Conservation (phyloP, 1,140 invertebrate genomes). For the Papilio aristodemus region DNA sequence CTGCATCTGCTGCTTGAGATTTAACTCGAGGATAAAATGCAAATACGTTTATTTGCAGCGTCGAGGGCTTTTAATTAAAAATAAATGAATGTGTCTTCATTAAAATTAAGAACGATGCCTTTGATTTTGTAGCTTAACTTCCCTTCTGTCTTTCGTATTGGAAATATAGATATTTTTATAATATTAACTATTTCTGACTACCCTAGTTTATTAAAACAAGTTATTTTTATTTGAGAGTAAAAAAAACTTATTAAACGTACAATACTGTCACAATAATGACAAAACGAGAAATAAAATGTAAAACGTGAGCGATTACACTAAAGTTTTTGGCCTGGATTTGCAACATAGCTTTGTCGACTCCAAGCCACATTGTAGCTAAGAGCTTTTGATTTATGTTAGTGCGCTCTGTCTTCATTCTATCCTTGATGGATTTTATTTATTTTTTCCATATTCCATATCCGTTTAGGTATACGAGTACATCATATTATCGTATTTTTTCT, state of each 20-base stretch:
- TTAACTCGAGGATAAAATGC: slow-evolving; percentile 19
- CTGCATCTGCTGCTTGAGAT: slow-evolving; percentile 1
- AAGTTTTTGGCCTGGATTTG: slow-evolving; percentile 16
- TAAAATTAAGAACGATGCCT: neutral
- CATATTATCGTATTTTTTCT: no score
- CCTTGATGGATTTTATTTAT: neutral
- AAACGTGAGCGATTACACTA: slow-evolving; percentile 1
- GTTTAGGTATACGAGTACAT: no score
- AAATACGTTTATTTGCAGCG: slow-evolving; percentile 20
- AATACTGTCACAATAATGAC: neutral
- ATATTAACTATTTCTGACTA: no score
- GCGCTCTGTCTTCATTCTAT: neutral
- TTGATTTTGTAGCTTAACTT: neutral
- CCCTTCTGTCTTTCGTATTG: no score
- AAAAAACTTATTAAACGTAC: neutral
- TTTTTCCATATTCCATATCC: neutral
- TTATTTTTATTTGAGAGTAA: no score
- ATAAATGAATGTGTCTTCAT: neutral
- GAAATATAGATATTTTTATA: no score
- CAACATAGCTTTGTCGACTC: neutral
- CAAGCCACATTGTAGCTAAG: slow-evolving; percentile 11
- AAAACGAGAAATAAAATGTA: slow-evolving; percentile 4
- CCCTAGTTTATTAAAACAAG: no score
- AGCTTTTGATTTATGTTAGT: slow-evolving; percentile 21
- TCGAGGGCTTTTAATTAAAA: slow-evolving; percentile 11